Evolutionary conservation across 2,888 invertebrate species (phyloP), one percentile per base, ranked within the genome.

Genomic region (Ctenicera cuprea): DNA sequence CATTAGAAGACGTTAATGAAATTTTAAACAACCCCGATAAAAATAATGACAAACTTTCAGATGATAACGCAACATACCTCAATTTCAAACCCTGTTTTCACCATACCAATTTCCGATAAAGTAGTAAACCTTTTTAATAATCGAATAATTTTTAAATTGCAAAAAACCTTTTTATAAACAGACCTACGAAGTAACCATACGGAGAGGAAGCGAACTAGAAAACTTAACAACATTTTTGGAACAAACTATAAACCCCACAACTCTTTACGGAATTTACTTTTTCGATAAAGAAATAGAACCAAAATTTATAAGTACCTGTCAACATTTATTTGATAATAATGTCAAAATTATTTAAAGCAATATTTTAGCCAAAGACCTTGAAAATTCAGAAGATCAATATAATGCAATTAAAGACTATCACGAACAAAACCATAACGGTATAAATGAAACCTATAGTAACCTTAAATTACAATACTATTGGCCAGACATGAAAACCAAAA

Each of bases 351-450:
- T 73, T 33, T 73, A 73, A 50, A 59, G 65, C 45, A 78, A 77
- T 16, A 71, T 43, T 22, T 54, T 74, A 11, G 30, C 62, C 9
- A 62, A 73, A 69, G 77, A 78, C 52, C 8, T 75, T 5, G 65
- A 72, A 66, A 69, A 66, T 3, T 12, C 18, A 18, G 71, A 76
- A 20, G 72, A 76, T 43, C 72, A 77, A 66, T 33, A n/a, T 0
- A 43, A 70, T n/a, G 14, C 67, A 12, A 76, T 77, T 14, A 37
- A 37, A 9, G 38, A 78, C n/a, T 77, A 78, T 62, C 77, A 78
- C 26, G 20, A 64, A 9, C 38, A 41, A 9, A 70, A 59, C 30
- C 75, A 78, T 54, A 78, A 73, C 50, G 77, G 74, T 5, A 71
- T 76, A n/a, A 71, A 26, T 3, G 71, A 77, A 75, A 75, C 76